phyloP scores from a whole-genome alignment of 2,888 invertebrate species.

The Sphaeridia pumilis region DNA sequence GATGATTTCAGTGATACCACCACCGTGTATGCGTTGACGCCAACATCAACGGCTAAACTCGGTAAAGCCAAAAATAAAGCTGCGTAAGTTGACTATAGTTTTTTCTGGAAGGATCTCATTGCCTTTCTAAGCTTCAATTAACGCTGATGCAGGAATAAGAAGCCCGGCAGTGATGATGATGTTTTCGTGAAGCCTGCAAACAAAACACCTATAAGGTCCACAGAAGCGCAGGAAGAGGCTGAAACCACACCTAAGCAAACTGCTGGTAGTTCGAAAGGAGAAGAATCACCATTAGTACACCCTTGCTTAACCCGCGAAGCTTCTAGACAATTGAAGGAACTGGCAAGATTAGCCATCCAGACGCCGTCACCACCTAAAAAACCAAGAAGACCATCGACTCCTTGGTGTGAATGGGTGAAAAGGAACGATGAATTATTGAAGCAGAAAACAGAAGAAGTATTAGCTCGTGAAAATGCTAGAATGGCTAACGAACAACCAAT shows the following conservation, averaged over 20 bases:
- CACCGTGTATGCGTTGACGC: neutral
- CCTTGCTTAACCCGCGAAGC: constrained; percentile 6
- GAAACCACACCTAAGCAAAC: constrained; percentile 15
- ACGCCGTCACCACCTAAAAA: neutral
- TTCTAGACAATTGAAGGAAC: constrained; percentile 12
- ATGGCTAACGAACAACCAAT: no score
- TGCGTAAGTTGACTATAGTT: no score
- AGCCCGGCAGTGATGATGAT: no score
- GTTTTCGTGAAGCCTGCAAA: no score
- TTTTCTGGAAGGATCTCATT: no score
- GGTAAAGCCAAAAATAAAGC: neutral
- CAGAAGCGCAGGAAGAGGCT: constrained; percentile 14
- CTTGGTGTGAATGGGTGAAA: no score
- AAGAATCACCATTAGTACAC: constrained; percentile 13
- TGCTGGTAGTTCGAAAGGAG: constrained; percentile 8
- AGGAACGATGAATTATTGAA: neutral
- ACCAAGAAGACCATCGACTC: neutral
- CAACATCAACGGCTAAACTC: neutral
- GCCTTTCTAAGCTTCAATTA: no score
- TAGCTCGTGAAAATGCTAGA: no score
- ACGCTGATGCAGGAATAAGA: no score
- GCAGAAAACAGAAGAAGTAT: neutral
- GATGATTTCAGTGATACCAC: constrained; percentile 6
- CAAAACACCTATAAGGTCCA: constrained; percentile 11
- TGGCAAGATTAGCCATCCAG: neutral